A percentile compares a stretch with the other conserved stretches of the same genome.
phyloP scores from a whole-genome alignment of 2,888 invertebrate species.

The Rambutsinella grinnellia region DNA sequence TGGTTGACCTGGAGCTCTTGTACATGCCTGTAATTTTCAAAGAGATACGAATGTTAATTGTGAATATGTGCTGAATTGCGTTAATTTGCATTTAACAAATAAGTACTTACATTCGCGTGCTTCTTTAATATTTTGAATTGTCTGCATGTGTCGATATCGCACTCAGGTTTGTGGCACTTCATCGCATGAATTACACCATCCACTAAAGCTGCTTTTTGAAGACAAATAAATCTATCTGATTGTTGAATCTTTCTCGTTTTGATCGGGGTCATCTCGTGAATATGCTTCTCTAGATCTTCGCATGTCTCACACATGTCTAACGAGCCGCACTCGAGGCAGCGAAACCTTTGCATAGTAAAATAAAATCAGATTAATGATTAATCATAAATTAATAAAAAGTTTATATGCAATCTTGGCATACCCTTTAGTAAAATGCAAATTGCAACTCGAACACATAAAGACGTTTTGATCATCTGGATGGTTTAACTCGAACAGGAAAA shows the following conservation, averaged over 20 bases:
- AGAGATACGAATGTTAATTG: too few species aligned
- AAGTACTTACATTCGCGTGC: slow-evolving; percentile 30
- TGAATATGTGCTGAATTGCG: too few species aligned
- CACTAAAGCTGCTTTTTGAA: slow-evolving; percentile 5
- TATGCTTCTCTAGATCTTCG: slow-evolving; percentile 93
- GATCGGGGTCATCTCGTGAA: slow-evolving; percentile 84
- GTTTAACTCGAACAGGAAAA: slow-evolving; percentile 97
- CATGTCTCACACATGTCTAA: slow-evolving; percentile 97
- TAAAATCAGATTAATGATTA: neutral
- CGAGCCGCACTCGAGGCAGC: slow-evolving; percentile 98
- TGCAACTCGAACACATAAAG: slow-evolving; percentile 98
- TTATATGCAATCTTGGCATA: slow-evolving; percentile 68
- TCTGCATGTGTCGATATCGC: slow-evolving; percentile 13
- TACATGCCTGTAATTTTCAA: too few species aligned
- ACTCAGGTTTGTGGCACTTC: slow-evolving; percentile 9
- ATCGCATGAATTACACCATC: slow-evolving; percentile 32
- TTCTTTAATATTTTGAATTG: slow-evolving; percentile 4
- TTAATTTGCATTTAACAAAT: too few species aligned
- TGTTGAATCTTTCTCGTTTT: slow-evolving; percentile 4
- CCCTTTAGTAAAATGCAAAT: slow-evolving; percentile 93
- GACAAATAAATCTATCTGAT: neutral
- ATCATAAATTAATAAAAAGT: neutral
- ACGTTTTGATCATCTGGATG: slow-evolving; percentile 98
- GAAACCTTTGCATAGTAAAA: slow-evolving; percentile 76
- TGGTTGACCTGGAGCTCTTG: slow-evolving; percentile 93